A percentile compares a stretch with the other conserved stretches of the same genome.
These are phyloP conservation scores for Pao palembangensis DNA, from an alignment of 2,113 vertebrate genomes.

Conservation along the genomic window DNA sequence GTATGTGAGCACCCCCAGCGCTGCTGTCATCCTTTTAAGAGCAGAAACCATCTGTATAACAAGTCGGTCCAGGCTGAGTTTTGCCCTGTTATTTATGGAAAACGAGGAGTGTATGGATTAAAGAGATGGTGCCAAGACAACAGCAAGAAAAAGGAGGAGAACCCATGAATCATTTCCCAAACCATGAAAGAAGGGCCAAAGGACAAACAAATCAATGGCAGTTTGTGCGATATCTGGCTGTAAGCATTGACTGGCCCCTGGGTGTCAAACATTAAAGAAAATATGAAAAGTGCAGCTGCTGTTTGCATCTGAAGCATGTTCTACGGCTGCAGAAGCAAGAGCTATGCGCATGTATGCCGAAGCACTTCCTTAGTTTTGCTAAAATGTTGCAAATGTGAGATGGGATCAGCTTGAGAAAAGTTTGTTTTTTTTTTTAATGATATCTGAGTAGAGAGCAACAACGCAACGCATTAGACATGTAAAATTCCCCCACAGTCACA, in stretches of 20 bases:
- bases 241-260: constrained; percentile 48
- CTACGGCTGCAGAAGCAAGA: background rate
- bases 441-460: too few species aligned
- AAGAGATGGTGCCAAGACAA: constrained; percentile 62
- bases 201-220: constrained; percentile 70
- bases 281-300: constrained; percentile 61
- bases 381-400: too few species aligned
- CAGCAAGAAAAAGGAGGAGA: constrained; percentile 34
- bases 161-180: constrained; percentile 64
- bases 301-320: constrained; percentile 29
- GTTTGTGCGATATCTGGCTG: constrained; percentile 65
- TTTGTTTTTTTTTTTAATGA: constrained; percentile 26
- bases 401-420: constrained; percentile 33
- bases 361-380: too few species aligned
- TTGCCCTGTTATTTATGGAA: constrained; percentile 68
- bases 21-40: constrained; percentile 61
- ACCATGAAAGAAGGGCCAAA: constrained; percentile 58
- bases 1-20: constrained; percentile 51
- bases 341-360: too few species aligned
- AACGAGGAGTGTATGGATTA: constrained; percentile 68
- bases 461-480: too few species aligned
- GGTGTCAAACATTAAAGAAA: constrained; percentile 59
- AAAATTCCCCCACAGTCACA: too few species aligned
- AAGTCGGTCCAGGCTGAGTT: constrained; percentile 47
- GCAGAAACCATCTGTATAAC: constrained; percentile 56